Percentiles rank a stretch among this genome's conserved stretches.
These are phyloP conservation scores for Sinocyclocheilus rhinocerous DNA, from an alignment of 2,113 vertebrate species.

Conservation along the genomic window DNA sequence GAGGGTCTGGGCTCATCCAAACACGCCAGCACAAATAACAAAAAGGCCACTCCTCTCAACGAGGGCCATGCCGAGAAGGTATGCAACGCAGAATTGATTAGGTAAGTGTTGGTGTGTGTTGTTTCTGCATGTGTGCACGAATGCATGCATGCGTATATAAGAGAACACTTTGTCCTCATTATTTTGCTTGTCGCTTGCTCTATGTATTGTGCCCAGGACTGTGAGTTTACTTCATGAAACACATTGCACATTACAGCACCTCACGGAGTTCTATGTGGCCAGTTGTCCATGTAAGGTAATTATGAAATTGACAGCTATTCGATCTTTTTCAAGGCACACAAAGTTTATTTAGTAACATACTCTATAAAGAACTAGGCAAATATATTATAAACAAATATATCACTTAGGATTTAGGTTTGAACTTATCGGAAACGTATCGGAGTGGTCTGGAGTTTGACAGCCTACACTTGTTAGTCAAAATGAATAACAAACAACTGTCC, in stretches of 20 bases:
- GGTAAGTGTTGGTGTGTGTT: constrained; percentile 28
- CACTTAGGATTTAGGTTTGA: neutral
- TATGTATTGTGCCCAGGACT: neutral
- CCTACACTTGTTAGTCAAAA: constrained; percentile 32
- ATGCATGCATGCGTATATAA: neutral
- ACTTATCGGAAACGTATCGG: neutral
- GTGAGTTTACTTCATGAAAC: neutral
- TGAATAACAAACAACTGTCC: constrained; percentile 10
- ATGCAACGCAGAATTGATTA: constrained; percentile 70
- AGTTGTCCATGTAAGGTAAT: neutral
- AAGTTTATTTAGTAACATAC: neutral
- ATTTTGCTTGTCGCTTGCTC: constrained; percentile 35
- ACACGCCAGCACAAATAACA: constrained; percentile 63
- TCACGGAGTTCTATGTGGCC: neutral
- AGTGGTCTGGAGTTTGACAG: constrained; percentile 5
- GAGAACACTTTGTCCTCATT: constrained; percentile 19
- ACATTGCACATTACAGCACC: neutral
- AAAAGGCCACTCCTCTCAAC: constrained; percentile 26
- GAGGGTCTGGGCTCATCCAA: constrained; percentile 64
- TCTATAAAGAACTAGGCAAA: neutral
- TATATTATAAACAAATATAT: neutral
- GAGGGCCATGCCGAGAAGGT: constrained; percentile 27
- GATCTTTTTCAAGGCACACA: neutral
- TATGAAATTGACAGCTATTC: constrained; percentile 13
- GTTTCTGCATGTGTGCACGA: constrained; percentile 37